These are phyloP conservation scores for Aproaerema taeniolella DNA, from an alignment of 2,888 invertebrate genomes.

Conservation along the genomic window DNA sequence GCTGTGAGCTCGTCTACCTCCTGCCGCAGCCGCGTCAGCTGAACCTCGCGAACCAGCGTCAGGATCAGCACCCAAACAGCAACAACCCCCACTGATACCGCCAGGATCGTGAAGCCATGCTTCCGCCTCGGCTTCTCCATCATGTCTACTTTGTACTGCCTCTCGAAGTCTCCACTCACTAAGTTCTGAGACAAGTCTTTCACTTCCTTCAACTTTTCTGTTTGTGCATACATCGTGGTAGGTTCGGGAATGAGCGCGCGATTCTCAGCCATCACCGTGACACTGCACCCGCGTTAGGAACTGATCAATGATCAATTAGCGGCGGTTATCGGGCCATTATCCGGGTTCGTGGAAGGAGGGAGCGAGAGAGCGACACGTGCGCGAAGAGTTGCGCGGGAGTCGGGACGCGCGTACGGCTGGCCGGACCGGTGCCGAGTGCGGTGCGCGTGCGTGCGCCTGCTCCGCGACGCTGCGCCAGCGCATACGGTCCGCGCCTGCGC, in stretches of 20 bases:
- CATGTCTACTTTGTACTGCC: conserved; percentile 47
- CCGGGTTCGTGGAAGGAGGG: conserved; percentile 42
- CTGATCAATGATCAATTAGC: conserved; percentile 33
- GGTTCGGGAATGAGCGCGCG: conserved; percentile 56
- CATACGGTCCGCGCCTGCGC: not conserved
- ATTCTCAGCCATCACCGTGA: conserved; percentile 60
- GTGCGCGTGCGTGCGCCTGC: conserved; percentile 25
- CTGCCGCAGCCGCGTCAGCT: conserved; percentile 45
- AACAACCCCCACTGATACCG: conserved; percentile 37
- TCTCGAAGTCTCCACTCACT: conserved; percentile 65
- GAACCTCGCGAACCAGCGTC: conserved; percentile 54
- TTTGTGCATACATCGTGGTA: conserved; percentile 55
- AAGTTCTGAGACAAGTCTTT: conserved; percentile 65
- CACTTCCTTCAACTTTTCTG: conserved; percentile 47
- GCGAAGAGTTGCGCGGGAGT: conserved; percentile 34
- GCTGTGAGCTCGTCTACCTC: conserved; percentile 60
- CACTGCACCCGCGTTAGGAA: conserved; percentile 53
- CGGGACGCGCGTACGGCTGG: conserved; percentile 37
- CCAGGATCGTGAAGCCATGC: conserved; percentile 30
- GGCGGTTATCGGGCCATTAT: conserved; percentile 56
- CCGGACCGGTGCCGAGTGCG: conserved; percentile 23
- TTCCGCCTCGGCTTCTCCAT: conserved; percentile 41
- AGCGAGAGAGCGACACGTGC: conserved; percentile 36
- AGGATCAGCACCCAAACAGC: conserved; percentile 50
- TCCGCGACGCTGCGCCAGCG: not conserved